These are phyloP conservation scores for Phytoseiulus persimilis DNA, from an alignment of 2,888 invertebrate species.

Conservation along the genomic window DNA sequence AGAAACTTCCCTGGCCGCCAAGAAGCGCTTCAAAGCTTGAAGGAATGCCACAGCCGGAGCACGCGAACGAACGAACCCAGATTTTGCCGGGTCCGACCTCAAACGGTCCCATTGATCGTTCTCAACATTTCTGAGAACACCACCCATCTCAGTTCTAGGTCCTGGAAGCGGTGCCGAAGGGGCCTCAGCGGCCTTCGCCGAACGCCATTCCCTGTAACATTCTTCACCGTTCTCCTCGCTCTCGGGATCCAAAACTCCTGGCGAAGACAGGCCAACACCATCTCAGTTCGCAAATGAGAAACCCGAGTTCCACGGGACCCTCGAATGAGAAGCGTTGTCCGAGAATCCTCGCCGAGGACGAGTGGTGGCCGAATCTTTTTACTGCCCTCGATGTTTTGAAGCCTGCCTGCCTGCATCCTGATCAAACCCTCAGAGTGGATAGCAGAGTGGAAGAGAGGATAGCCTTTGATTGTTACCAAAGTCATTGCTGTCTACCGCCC, in stretches of 20 bases:
- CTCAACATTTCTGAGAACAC: neutral
- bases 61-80: neutral
- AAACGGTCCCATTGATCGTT: neutral
- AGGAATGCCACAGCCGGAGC: no score
- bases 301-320: neutral
- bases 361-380: no score
- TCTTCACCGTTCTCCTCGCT: neutral
- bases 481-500: no score
- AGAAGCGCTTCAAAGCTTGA: neutral
- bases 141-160: neutral
- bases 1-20: neutral
- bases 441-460: no score
- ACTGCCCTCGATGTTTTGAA: no score
- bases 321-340: neutral
- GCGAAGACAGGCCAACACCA: neutral
- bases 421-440: no score
- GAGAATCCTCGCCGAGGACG: neutral
- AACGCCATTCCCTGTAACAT: neutral
- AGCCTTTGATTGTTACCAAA: no score
- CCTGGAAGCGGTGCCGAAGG: neutral
- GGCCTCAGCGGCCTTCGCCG: neutral
- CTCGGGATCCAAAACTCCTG: neutral
- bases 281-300: neutral
- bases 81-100: neutral
- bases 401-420: no score